These are phyloP conservation scores for Myripristis murdjan DNA, from an alignment of 2,797 vertebrate genomes.

Conservation along the genomic window DNA sequence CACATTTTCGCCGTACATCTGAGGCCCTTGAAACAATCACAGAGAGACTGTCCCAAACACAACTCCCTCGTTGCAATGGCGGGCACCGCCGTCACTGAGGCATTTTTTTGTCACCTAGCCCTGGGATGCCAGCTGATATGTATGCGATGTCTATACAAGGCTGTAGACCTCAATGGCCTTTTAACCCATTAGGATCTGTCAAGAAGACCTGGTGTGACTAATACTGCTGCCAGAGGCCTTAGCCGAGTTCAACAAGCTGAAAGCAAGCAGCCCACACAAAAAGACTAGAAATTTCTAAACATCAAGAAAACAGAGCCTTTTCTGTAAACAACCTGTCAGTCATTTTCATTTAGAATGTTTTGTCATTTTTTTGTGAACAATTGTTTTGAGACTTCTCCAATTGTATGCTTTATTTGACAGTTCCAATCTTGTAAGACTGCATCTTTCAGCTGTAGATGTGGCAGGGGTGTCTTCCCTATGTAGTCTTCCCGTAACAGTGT, in stretches of 20 bases:
- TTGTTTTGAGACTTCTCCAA: conserved; percentile 66
- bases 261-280: conserved; percentile 35
- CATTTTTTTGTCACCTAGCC: conserved; percentile 1
- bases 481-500: conserved; percentile 65
- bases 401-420: conserved; percentile 84
- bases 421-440: conserved; percentile 74
- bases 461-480: conserved; percentile 66
- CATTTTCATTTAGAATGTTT: conserved; percentile 77
- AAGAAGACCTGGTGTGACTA: conserved; percentile 19
- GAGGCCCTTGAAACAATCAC: conserved; percentile 45
- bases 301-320: conserved; percentile 49
- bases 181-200: conserved; percentile 36
- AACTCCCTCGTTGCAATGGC: conserved; percentile 8
- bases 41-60: conserved; percentile 34
- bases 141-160: conserved; percentile 14
- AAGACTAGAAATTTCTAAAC: conserved; percentile 43
- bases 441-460: conserved; percentile 63
- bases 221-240: conserved; percentile 12
- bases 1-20: conserved; percentile 26
- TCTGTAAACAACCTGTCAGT: conserved; percentile 78
- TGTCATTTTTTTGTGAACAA: conserved; percentile 58
- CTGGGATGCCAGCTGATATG: conserved; percentile 22
- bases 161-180: conserved; percentile 30
- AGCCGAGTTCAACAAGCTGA: conserved; percentile 39
- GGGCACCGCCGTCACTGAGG: neutral